These are phyloP conservation scores for Latrodectus geometricus DNA, from an alignment of 1,140 invertebrate species.

Conservation along the genomic window DNA sequence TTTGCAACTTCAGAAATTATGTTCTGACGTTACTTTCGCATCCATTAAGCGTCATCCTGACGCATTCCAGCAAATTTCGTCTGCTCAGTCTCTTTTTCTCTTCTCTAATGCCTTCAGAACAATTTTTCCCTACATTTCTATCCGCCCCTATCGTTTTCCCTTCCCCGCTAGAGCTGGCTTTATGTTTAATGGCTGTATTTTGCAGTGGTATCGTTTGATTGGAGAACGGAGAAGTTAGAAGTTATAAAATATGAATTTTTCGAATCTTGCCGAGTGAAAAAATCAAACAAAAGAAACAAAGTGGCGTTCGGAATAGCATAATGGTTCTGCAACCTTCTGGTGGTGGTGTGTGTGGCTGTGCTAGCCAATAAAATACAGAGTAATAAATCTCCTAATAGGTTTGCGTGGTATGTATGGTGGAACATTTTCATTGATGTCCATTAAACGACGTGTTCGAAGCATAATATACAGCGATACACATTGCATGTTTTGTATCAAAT, in stretches of 20 bases:
- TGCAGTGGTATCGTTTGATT: not conserved
- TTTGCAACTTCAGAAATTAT: constrained; percentile 6
- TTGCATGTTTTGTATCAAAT: too few species aligned
- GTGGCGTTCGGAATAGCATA: too few species aligned
- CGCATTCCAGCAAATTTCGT: constrained; percentile 10
- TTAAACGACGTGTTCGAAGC: too few species aligned
- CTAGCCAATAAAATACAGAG: not conserved
- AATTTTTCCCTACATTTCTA: too few species aligned
- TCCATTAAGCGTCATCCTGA: constrained; percentile 41
- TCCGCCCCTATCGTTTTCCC: not conserved
- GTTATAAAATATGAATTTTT: not conserved
- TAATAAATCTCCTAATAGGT: not conserved
- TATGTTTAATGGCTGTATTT: constrained; percentile 2
- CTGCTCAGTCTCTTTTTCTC: not conserved
- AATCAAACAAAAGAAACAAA: too few species aligned
- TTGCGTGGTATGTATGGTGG: not conserved
- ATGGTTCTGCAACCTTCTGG: too few species aligned
- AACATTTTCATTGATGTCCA: too few species aligned
- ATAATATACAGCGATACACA: too few species aligned
- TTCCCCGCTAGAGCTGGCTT: not conserved
- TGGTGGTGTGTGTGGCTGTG: not conserved
- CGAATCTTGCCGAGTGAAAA: too few species aligned
- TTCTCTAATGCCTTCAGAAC: not conserved
- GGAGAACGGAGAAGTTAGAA: not conserved
- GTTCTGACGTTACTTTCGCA: not conserved